Base-by-base conservation (phyloP, 2,888 invertebrate species). In the Alviniconcha strummeri region DNA sequence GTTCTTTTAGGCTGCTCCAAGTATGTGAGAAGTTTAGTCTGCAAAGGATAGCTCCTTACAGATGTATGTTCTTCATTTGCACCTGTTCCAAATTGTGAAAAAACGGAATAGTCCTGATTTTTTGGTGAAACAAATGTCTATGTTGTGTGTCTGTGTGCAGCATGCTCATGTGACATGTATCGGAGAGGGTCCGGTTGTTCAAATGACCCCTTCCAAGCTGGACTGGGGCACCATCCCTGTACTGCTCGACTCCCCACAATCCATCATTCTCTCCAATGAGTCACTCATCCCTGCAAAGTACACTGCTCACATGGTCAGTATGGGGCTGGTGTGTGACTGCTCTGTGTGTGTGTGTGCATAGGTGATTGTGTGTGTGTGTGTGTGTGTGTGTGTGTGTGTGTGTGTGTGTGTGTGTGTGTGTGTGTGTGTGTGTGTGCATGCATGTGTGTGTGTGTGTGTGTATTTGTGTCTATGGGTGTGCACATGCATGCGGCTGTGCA, bases 281-380 rank as follows among this genome's bases (percentile, higher is more conserved):
- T 96, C 96, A 0, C 96, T 96, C 0, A 96, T 96, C 72, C 91
- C 94, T 78, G 96, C 96, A 0, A 92, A 94, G 87, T 95, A 95
- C 88, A 94, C 93, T 81, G 94, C 95, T 4, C 92, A 93, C 76
- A 92, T 96, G 94, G 95, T 95, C 91, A 92, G 94, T 80, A 36
- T 13, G 17, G 6, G 19, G 36, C 36, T n/a, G n/a, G 36, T 74
- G 52, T 74, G 75, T 75, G 75, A 55, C 55, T 75, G 55, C 17
- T 75, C 55, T 55, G 17, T 54, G 15, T 76, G 55, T 55, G n/a
- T 54, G 13, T 60, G 60, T 60, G 60, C 4, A 1, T 75, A 55
- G 54, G n/a, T n/a, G n/a, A n/a, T n/a, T 60, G 9, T 11, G 60
- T 60, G 60, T 60, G 60, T 60, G 60, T 60, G 60, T 57, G 60